These are phyloP conservation scores for Adelosebastes latens DNA, from an alignment of 2,797 vertebrate species.

Conservation along the genomic window DNA sequence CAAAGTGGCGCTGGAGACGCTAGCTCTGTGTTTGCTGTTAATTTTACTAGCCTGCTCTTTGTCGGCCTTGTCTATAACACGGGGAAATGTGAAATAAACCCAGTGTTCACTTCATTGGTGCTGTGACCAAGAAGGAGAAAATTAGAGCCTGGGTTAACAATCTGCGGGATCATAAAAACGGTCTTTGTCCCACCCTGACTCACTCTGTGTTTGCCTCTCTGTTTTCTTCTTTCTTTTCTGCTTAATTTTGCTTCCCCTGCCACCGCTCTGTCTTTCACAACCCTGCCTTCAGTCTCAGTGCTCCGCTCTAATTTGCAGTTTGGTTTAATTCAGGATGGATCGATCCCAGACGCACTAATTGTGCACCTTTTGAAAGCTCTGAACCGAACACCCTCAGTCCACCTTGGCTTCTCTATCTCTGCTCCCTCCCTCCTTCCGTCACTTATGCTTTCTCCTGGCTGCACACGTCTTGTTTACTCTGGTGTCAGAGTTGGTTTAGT, in stretches of 20 bases:
- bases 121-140: constrained; percentile 53
- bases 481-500: constrained; percentile 61
- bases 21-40: constrained; percentile 54
- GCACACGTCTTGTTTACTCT: constrained; percentile 59
- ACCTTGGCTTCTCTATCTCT: background rate
- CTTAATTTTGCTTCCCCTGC: constrained; percentile 12
- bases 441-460: constrained; percentile 4
- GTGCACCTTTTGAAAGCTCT: constrained; percentile 29
- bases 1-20: constrained; percentile 21
- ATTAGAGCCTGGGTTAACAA: constrained; percentile 63
- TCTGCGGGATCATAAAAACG: constrained; percentile 61
- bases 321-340: constrained; percentile 50
- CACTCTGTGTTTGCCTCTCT: background rate
- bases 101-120: constrained; percentile 44
- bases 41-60: constrained; percentile 70
- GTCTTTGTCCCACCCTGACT: constrained; percentile 61
- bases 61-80: constrained; percentile 40
- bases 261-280: constrained; percentile 23
- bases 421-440: background rate
- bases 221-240: constrained; percentile 24
- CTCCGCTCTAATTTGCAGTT: constrained; percentile 36
- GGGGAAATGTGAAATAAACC: constrained; percentile 60
- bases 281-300: background rate
- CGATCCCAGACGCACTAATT: constrained; percentile 37
- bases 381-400: background rate